Evolutionary conservation across 2,797 vertebrate genomes (phyloP).

Genomic region (Sebastes baramenuke): DNA sequence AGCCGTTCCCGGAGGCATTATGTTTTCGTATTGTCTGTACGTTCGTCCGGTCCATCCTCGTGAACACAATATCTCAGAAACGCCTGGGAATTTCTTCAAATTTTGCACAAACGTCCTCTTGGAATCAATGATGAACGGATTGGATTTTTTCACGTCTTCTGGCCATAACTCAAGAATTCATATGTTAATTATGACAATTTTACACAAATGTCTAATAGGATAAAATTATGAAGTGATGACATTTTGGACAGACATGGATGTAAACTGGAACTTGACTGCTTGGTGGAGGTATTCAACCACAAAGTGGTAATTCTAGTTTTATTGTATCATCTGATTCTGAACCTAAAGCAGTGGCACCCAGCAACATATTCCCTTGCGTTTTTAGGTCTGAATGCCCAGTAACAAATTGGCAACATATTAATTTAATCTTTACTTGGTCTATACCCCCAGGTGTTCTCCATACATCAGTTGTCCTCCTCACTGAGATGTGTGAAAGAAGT

Average conservation of each 20-base stretch:
- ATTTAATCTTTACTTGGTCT: background rate
- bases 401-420: background rate
- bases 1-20: too few species aligned
- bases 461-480: slow-evolving; percentile 98
- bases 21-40: too few species aligned
- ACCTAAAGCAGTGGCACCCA: background rate
- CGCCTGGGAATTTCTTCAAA: too few species aligned
- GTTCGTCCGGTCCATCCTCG: too few species aligned
- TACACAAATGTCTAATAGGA: background rate
- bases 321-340: background rate
- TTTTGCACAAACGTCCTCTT: too few species aligned
- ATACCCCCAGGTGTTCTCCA: slow-evolving; percentile 92
- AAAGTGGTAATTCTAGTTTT: background rate
- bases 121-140: too few species aligned
- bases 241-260: background rate
- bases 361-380: background rate
- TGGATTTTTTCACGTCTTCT: background rate
- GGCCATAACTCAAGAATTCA: too few species aligned
- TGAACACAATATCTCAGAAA: too few species aligned
- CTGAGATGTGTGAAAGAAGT: slow-evolving; percentile 99
- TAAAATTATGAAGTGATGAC: background rate
- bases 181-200: background rate
- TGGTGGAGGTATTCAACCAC: background rate
- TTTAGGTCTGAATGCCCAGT: background rate
- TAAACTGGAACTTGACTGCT: background rate